A percentile compares a stretch with the other conserved stretches of the same genome.
These are phyloP conservation scores for Notolepis coatsorum DNA, from an alignment of 2,797 vertebrate genomes.

Conservation along the genomic window DNA sequence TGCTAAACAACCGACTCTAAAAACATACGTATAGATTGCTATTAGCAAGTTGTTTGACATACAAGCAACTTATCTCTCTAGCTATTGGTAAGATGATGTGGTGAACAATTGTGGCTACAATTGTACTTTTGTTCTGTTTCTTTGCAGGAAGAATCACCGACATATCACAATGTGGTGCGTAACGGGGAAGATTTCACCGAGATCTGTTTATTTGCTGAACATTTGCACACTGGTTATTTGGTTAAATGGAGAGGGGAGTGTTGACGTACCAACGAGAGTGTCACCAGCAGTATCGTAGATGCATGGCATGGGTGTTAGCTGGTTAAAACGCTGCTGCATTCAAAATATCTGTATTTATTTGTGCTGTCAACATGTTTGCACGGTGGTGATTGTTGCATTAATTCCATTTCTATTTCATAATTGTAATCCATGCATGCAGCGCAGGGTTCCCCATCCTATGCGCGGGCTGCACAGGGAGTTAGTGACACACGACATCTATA, in stretches of 20 bases:
- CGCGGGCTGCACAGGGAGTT: conserved; percentile 47
- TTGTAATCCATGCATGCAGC: conserved; percentile 36
- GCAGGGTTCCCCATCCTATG: conserved; percentile 62
- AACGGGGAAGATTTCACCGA: conserved; percentile 68
- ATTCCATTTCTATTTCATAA: too few relatives aligned
- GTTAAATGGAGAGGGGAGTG: too few relatives aligned
- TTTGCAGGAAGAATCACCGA: conserved; percentile 94
- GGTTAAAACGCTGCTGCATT: background rate
- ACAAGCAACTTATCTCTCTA: conserved; percentile 35
- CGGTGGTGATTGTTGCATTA: too few relatives aligned
- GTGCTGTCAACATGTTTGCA: background rate
- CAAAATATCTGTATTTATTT: background rate
- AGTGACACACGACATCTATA: conserved; percentile 71
- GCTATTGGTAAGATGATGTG: conserved; percentile 48
- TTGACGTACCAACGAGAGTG: too few relatives aligned
- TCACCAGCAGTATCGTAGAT: too few relatives aligned
- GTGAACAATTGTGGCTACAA: conserved; percentile 76
- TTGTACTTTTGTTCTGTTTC: conserved; percentile 82
- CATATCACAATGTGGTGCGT: conserved; percentile 92
- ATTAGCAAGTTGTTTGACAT: conserved; percentile 11
- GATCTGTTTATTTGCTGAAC: conserved; percentile 38
- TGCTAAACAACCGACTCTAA: too few relatives aligned
- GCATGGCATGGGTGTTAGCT: background rate
- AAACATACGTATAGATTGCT: too few relatives aligned
- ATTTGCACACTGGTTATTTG: too few relatives aligned